Percentiles rank a stretch among this genome's conserved stretches.
phyloP scores from a whole-genome alignment of 1,140 invertebrate species.

The Holcopasites calliopsidis region DNA sequence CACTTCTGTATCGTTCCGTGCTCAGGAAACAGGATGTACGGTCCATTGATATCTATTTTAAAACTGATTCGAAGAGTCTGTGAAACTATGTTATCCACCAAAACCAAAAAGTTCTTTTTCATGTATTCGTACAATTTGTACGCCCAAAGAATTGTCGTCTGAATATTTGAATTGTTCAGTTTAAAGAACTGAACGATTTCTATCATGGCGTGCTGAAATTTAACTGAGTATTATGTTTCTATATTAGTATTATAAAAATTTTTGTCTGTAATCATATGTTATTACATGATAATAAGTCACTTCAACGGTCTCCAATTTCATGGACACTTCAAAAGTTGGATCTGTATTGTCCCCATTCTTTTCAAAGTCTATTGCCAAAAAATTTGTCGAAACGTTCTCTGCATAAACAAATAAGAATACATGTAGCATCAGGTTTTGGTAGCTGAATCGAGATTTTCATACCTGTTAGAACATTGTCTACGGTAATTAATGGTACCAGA shows the following conservation, averaged over 20 bases:
- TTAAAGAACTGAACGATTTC: slow-evolving; percentile 89
- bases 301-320: slow-evolving; percentile 88
- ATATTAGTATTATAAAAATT: slow-evolving; percentile 25
- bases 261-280: slow-evolving; percentile 3
- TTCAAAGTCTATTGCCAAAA: slow-evolving; percentile 88
- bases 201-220: slow-evolving; percentile 85
- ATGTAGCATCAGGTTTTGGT: background rate
- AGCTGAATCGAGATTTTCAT: background rate
- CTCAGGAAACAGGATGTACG: slow-evolving; percentile 89
- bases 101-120: slow-evolving; percentile 58
- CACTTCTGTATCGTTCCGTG: slow-evolving; percentile 88
- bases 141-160: slow-evolving; percentile 66
- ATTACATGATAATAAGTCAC: slow-evolving; percentile 89
- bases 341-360: slow-evolving; percentile 85
- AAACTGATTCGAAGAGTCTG: slow-evolving; percentile 86
- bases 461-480: slow-evolving; percentile 85
- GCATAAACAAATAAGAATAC: slow-evolving; percentile 59
- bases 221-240: slow-evolving; percentile 46
- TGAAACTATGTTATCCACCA: slow-evolving; percentile 71
- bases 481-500: slow-evolving; percentile 86
- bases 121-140: slow-evolving; percentile 64
- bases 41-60: slow-evolving; percentile 88
- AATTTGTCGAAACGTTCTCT: slow-evolving; percentile 84
- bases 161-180: slow-evolving; percentile 73
- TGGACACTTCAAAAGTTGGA: slow-evolving; percentile 85